Conservation (phyloP, 2,797 vertebrate genomes). For the Odontamblyopus lacepedii region DNA sequence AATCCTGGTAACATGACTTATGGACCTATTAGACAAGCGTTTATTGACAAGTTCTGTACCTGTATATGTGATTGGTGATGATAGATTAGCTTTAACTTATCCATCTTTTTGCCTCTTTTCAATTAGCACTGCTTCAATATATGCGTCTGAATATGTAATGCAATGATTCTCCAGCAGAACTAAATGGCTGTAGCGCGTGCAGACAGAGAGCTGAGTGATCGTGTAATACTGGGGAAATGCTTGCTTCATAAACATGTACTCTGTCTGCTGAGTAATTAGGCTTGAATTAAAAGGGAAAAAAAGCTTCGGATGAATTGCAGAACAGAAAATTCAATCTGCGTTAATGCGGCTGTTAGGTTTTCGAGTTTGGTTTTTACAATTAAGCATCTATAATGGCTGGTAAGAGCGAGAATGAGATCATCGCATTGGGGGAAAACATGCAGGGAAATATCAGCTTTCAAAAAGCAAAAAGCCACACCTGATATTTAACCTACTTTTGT, state of each 20-base stretch:
- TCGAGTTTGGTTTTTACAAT: not conserved
- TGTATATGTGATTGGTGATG: not conserved
- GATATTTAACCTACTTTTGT: conserved; percentile 11
- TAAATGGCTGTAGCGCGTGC: conserved; percentile 6
- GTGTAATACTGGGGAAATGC: conserved; percentile 21
- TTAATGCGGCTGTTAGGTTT: conserved; percentile 4
- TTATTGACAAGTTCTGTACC: not conserved
- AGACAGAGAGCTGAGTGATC: conserved; percentile 9
- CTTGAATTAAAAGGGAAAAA: conserved; percentile 12
- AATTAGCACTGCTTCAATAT: not conserved
- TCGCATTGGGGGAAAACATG: not conserved
- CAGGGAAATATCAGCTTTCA: conserved; percentile 1
- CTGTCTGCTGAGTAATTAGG: conserved; percentile 21
- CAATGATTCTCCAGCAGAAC: not conserved
- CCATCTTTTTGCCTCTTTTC: not conserved
- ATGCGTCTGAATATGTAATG: not conserved
- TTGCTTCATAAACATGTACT: conserved; percentile 7
- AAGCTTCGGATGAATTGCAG: not conserved
- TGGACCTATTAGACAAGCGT: not conserved
- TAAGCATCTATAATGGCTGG: not conserved
- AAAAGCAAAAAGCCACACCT: conserved; percentile 6
- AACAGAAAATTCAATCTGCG: no score
- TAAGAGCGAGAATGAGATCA: not conserved
- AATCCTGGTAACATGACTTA: not conserved
- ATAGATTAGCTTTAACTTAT: not conserved